Base-by-base conservation (phyloP, 2,113 vertebrate species). In the Scytalopus superciliaris region DNA sequence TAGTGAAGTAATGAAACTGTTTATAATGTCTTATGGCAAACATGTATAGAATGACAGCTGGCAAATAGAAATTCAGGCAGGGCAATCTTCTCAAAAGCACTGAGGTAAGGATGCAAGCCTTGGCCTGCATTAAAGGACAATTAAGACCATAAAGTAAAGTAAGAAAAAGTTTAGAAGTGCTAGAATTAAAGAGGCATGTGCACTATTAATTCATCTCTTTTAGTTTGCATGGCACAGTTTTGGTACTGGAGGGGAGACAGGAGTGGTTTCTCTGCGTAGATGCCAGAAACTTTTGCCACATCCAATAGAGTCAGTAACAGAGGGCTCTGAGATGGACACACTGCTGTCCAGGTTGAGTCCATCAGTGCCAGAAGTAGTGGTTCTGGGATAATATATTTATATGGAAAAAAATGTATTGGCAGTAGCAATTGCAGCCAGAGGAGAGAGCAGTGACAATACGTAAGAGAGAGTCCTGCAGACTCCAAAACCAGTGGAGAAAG, bases 251-350 rank as follows among this genome's bases (percentile, higher is more conserved):
- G 4, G 4, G 4, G 7, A 66, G 42, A 24, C 53, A 40, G 47
- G 6, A 3, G 19, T 39, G 23, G 23, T 3, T 55, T 39, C 23
- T 40, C 11, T 8, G n/a, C 40, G 28, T 15, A n/a, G 12, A 45
- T 45, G 19, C 8, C 17, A 33, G 33, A 63, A 45, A 18, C 11
- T 39, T 63, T 45, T 37, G 33, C 49, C 14, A 27, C 37, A 22
- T 45, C 13, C 22, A 37, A 7, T 6, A 45, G 22, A 53, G 27
- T 17, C 39, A 39, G 10, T 21, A 14, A 8, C 47, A 63, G 33
- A 45, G 0, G 0, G 7, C 39, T 63, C 33, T 39, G 18, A 53
- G 22, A 42, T 2, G 1, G 37, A 27, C 49, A 9, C 4, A 11
- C 27, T 45, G 28, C 27, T 73, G 33, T 5, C 22, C 27, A 21